These are phyloP conservation scores for Semotilus atromaculatus DNA, from an alignment of 2,797 vertebrate species.

Conservation along the genomic window DNA sequence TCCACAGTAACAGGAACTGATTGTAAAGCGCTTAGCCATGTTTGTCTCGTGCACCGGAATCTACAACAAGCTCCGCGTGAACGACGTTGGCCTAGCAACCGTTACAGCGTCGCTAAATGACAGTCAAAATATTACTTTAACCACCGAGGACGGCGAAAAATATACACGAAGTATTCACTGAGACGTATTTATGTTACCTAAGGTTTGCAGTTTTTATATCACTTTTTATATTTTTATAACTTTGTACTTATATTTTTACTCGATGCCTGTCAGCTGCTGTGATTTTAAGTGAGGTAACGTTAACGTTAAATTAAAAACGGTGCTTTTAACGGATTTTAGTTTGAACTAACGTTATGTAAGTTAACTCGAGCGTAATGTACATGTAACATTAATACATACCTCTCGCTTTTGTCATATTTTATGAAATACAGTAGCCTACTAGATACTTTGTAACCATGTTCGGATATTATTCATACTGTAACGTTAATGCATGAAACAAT, in stretches of 20 bases:
- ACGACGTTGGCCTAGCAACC: constrained; percentile 68
- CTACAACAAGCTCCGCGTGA: constrained; percentile 3
- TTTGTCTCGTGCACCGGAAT: constrained; percentile 25
- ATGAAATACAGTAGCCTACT: not conserved
- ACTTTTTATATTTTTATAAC: not conserved
- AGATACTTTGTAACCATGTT: not conserved
- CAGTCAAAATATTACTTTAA: constrained; percentile 59
- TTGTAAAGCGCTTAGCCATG: not conserved
- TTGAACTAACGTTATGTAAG: too few species aligned
- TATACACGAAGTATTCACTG: not conserved
- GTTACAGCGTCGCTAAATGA: constrained; percentile 56
- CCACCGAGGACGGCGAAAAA: constrained; percentile 46
- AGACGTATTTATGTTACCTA: not conserved
- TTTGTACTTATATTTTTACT: not conserved
- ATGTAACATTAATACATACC: not conserved
- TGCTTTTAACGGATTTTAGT: not conserved
- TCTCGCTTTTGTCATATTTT: not conserved
- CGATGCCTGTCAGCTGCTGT: not conserved
- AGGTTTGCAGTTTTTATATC: not conserved
- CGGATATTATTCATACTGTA: not conserved
- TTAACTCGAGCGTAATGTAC: too few species aligned
- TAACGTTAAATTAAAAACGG: not conserved
- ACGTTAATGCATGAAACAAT: not conserved
- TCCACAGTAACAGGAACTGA: not conserved
- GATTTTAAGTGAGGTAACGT: not conserved